Base-by-base conservation (phyloP, 92 coral and sea anemone species). In the Palythoa heliodiscus region DNA sequence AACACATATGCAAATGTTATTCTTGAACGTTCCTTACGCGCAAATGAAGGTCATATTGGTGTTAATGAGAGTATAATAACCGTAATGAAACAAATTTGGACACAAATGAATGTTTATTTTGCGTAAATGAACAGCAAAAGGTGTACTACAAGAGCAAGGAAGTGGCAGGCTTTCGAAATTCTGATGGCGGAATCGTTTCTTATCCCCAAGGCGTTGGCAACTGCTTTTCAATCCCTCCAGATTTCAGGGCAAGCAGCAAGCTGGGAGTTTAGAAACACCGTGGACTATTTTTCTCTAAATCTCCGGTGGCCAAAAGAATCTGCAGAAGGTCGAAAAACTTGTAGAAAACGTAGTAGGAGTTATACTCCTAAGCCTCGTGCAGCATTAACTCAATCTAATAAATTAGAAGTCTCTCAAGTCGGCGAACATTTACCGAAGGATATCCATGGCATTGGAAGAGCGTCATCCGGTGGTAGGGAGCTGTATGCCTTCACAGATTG, bases 251-350 rank as follows among this genome's bases (percentile, higher is more conserved):
- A 80, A 14, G 74, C 84, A 80, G 52, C 39, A 5, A 66, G 16
- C 53, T 80, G 84, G 84, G 84, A 80, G 73, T 80, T 80, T 63
- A 80, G 66, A 80, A 80, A 70, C 73, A 14, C 84, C 23, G 74
- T 48, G 5, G 74, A 80, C 25, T 23, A 70, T 64, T 80, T 47
- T 70, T 39, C 60, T 63, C 22, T 80, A 66, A 66, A 14, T 80
- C 84, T 80, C 9, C 73, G 48, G 53, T 80, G 84, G 84, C 61
- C 84, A 10, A 80, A 80, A 63, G 73, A 52, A 25, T 29, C 67
- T 52, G 40, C 12, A 15, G 48, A 53, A 29, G 38, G 47, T 24
- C 68, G 67, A 17, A 57, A 54, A 23, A 12, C 7, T 15, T 52
- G 40, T 25, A 54, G 40, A 5, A 76, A 69, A 48, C 48, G 73